phyloP scores from a whole-genome alignment of 2,113 vertebrate species.

The Cochlearius cochlearius region DNA sequence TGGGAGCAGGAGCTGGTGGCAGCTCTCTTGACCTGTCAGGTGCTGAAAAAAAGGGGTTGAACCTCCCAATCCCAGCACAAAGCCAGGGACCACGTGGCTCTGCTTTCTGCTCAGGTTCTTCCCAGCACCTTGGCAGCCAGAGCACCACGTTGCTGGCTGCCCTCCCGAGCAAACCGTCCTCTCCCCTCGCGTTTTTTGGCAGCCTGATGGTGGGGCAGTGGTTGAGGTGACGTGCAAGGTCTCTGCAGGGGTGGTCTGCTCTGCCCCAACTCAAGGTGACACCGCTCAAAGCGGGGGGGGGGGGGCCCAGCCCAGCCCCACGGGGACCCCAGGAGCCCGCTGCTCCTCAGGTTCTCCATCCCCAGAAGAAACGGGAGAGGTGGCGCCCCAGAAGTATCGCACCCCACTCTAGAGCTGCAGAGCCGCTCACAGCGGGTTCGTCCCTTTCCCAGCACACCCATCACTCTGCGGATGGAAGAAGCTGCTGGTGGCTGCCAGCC shows the following conservation, averaged over 20 bases:
- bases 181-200: not conserved
- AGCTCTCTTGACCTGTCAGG: conserved; percentile 10
- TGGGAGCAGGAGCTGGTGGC: not conserved
- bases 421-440: fast-evolving
- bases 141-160: not conserved
- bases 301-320: not conserved
- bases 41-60: not conserved
- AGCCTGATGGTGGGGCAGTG: not conserved
- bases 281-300: not conserved
- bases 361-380: not conserved
- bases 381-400: fast-evolving
- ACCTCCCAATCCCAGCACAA: not conserved
- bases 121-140: not conserved
- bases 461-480: not conserved
- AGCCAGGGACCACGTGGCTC: not conserved
- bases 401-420: not conserved
- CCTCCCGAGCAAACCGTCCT: not conserved
- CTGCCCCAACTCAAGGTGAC: not conserved
- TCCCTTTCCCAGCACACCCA: not conserved
- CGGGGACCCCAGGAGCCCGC: fast-evolving
- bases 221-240: not conserved
- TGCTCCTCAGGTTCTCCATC: not conserved
- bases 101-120: not conserved
- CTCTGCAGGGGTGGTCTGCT: not conserved
- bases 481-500: not conserved